phyloP scores from a whole-genome alignment of 2,888 invertebrate species.

The Elegia similella region DNA sequence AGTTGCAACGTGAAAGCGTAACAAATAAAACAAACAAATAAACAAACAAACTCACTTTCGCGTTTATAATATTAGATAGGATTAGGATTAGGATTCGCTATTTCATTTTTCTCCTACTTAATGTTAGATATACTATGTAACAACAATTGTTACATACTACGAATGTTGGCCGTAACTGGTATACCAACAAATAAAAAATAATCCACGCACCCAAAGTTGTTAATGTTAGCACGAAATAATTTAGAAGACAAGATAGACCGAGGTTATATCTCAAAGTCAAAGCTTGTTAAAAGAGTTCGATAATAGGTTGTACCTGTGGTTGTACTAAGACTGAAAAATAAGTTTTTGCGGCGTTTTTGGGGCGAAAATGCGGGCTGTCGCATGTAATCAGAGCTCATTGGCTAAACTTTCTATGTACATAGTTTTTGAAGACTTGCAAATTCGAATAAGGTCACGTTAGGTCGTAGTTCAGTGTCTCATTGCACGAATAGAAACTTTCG shows the following conservation, averaged over 20 bases:
- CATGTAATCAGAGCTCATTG: constrained; percentile 23
- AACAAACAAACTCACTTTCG: no score
- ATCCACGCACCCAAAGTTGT: no score
- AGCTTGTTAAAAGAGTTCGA: background rate
- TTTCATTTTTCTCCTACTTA: no score
- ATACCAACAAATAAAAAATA: no score
- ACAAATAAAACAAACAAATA: no score
- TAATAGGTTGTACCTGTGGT: constrained; percentile 2
- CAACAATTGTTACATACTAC: no score
- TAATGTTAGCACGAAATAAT: background rate
- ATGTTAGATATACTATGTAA: no score
- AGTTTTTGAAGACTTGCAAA: background rate
- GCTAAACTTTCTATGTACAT: background rate
- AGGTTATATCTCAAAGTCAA: background rate
- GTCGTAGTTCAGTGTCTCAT: background rate
- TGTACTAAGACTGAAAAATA: background rate
- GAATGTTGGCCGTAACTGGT: no score
- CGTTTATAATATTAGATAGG: no score
- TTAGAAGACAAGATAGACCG: background rate
- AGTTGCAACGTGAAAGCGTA: no score
- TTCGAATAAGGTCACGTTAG: background rate
- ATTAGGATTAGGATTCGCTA: no score
- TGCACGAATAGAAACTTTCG: background rate
- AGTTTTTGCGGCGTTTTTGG: background rate
- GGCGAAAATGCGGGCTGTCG: background rate